Evolutionary conservation across 2,113 vertebrate species (phyloP).

Genomic region (Tyto alba): DNA sequence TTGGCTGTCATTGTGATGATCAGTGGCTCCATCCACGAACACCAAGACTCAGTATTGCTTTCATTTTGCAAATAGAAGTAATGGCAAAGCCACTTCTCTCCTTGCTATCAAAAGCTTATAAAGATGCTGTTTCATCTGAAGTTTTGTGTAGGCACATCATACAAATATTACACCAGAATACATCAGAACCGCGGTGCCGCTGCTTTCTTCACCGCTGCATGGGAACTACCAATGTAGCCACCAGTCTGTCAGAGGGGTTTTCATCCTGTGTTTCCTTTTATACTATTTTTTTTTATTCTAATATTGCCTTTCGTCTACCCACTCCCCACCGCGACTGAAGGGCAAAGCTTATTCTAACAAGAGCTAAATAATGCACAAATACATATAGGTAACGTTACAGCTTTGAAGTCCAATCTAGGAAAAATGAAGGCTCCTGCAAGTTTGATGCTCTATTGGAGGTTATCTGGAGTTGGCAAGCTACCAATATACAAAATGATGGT

Average conservation of each 20-base stretch:
- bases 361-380: not conserved
- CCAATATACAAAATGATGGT: not conserved
- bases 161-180: slow-evolving; percentile 45
- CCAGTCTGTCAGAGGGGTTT: slow-evolving; percentile 10
- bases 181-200: not conserved
- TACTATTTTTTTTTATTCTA: not conserved
- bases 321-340: not conserved
- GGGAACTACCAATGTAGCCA: slow-evolving; percentile 5
- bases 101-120: slow-evolving; percentile 49
- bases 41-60: slow-evolving; percentile 12
- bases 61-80: slow-evolving; percentile 51
- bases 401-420: slow-evolving; percentile 19
- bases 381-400: not conserved
- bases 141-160: slow-evolving; percentile 21
- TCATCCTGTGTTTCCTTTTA: not conserved
- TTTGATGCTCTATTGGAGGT: slow-evolving; percentile 5
- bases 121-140: slow-evolving; percentile 34
- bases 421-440: not conserved
- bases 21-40: slow-evolving; percentile 44
- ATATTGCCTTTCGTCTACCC: slow-evolving; percentile 8
- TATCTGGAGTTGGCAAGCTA: not conserved
- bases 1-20: slow-evolving; percentile 46
- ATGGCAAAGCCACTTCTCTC: slow-evolving; percentile 46
- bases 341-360: slow-evolving; percentile 50
- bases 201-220: slow-evolving; percentile 5